phyloP scores from a whole-genome alignment of 2,797 vertebrate species.

The Pseudocheirus occidentalis region DNA sequence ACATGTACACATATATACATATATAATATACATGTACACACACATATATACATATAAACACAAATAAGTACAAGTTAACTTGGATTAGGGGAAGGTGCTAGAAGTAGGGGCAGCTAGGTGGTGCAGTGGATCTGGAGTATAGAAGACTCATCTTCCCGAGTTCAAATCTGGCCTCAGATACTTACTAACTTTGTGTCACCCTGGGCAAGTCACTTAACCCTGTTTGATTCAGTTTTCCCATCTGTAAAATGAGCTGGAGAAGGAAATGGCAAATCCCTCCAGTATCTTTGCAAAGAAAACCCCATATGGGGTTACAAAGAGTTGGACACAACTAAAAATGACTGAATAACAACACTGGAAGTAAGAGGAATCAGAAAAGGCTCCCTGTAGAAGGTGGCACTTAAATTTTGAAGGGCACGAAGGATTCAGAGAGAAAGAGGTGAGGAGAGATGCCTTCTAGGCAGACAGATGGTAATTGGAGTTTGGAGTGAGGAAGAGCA shows the following conservation, averaged over 20 bases:
- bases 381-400: neutral
- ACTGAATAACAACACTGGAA: neutral
- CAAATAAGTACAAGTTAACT: neutral
- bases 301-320: neutral
- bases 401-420: neutral
- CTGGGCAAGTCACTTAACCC: neutral
- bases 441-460: neutral
- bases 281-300: neutral
- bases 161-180: neutral
- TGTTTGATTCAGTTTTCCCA: neutral
- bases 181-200: neutral
- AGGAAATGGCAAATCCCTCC: neutral
- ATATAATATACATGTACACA: too few relatives aligned
- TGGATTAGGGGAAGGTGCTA: neutral
- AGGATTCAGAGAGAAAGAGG: neutral
- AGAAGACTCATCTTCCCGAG: neutral
- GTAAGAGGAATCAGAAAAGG: neutral
- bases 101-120: neutral
- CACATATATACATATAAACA: too few relatives aligned
- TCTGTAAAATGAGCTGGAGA: neutral
- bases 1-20: too few relatives aligned
- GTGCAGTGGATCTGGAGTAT: neutral
- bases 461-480: neutral
- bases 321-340: neutral
- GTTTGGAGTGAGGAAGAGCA: neutral